phyloP scores from a whole-genome alignment of 2,888 invertebrate genomes.

The Anaspis maculata region DNA sequence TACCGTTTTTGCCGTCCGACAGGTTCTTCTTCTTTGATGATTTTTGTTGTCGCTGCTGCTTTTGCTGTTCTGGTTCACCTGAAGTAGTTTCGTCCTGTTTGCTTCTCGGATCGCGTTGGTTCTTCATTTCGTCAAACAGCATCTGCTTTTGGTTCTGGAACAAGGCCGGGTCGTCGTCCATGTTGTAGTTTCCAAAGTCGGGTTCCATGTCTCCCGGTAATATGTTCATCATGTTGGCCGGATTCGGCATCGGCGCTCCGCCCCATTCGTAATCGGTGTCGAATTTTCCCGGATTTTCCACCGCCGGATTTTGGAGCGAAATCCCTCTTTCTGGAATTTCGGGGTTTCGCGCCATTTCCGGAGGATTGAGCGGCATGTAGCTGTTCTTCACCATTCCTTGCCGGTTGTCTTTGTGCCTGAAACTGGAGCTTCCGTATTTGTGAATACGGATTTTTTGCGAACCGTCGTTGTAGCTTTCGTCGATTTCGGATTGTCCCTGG shows the following conservation, averaged over 20 bases:
- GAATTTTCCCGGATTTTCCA: constrained; percentile 2
- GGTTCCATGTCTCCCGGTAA: constrained; percentile 19
- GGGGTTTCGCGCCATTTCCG: too few relatives aligned
- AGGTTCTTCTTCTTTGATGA: constrained; percentile 26
- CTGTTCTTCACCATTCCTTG: constrained; percentile 31
- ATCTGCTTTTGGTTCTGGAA: constrained; percentile 27
- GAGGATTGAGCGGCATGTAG: too few relatives aligned
- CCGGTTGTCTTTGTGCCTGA: constrained; percentile 35
- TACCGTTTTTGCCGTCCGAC: constrained; percentile 20
- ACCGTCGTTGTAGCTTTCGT: constrained; percentile 25
- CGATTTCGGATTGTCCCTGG: constrained; percentile 26
- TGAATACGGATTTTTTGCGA: constrained; percentile 23
- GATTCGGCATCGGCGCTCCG: constrained; percentile 7
- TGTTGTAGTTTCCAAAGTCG: constrained; percentile 4
- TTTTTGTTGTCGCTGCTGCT: constrained; percentile 25
- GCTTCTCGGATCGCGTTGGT: constrained; percentile 35
- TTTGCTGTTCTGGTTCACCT: constrained; percentile 5
- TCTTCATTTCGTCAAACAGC: constrained; percentile 19
- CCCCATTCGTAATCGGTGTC: constrained; percentile 23
- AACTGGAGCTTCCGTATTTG: constrained; percentile 32
- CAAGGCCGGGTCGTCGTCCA: constrained; percentile 23
- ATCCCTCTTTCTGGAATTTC: too few relatives aligned
- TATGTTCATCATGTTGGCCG: constrained; percentile 11
- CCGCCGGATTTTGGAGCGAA: too few relatives aligned
- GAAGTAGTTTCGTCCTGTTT: constrained; percentile 21